These are phyloP conservation scores for Phasia obesa DNA, from an alignment of 2,888 invertebrate genomes.

Conservation along the genomic window DNA sequence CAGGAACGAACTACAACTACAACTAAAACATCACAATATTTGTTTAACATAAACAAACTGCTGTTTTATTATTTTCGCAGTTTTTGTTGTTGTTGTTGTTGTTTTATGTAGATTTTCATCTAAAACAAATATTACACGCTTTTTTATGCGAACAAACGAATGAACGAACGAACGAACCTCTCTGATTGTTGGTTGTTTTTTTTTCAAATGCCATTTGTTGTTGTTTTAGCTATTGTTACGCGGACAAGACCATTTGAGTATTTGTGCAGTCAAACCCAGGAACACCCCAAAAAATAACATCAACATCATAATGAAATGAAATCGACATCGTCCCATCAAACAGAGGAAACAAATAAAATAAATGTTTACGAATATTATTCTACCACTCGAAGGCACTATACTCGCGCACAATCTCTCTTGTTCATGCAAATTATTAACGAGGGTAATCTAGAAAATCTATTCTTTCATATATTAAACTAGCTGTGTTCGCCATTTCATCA, in stretches of 20 bases:
- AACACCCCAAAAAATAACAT: conserved; percentile 64
- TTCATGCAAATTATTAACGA: not conserved
- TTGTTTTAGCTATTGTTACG: conserved; percentile 52
- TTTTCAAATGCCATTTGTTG: conserved; percentile 49
- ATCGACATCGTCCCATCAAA: conserved; percentile 55
- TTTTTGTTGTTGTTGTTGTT: conserved; percentile 16
- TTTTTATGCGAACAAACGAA: conserved; percentile 41
- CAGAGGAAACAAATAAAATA: conserved; percentile 53
- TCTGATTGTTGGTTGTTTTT: conserved; percentile 11
- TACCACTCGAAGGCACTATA: conserved; percentile 33
- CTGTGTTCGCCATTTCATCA: too few species aligned
- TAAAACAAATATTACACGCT: conserved; percentile 63
- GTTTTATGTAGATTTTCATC: conserved; percentile 40
- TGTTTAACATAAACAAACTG: conserved; percentile 70
- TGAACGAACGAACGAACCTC: not conserved
- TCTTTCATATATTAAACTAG: too few species aligned
- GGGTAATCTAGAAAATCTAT: not conserved
- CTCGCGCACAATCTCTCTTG: not conserved
- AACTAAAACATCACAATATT: conserved; percentile 57
- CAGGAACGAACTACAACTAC: conserved; percentile 33
- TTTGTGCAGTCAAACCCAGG: conserved; percentile 59
- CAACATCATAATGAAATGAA: conserved; percentile 15
- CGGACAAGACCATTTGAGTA: conserved; percentile 17
- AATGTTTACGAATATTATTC: conserved; percentile 25
- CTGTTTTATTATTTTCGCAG: conserved; percentile 55